Percentiles rank a stretch among this genome's conserved stretches.
Conservation (phyloP, 2,888 invertebrate genomes). For the Cantharis rustica region DNA sequence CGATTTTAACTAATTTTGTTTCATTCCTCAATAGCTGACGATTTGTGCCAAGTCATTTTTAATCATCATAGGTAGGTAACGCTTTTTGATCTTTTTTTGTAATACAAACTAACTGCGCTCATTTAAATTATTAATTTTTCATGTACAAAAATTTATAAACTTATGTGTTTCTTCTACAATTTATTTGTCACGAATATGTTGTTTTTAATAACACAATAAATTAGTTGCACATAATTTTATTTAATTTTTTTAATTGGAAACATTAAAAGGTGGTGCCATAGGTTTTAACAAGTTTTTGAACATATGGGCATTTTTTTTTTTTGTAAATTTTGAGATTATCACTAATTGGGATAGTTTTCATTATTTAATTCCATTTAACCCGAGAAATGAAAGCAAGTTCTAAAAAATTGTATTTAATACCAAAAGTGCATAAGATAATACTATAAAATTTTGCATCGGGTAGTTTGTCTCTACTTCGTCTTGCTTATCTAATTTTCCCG, state of each 20-base stretch:
- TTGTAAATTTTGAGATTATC: too few relatives aligned
- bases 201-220: background rate
- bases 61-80: constrained; percentile 49
- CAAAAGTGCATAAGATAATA: too few relatives aligned
- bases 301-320: too few relatives aligned
- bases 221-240: background rate
- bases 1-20: background rate
- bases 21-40: constrained; percentile 46
- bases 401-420: too few relatives aligned
- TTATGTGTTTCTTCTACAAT: background rate
- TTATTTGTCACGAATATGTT: background rate
- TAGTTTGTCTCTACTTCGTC: too few relatives aligned
- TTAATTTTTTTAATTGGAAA: background rate
- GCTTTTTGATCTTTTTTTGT: background rate
- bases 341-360: too few relatives aligned
- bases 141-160: background rate
- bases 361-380: too few relatives aligned
- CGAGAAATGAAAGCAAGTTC: too few relatives aligned
- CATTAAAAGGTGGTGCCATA: background rate
- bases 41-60: constrained; percentile 53
- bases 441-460: too few relatives aligned
- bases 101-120: background rate
- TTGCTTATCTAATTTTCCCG: too few relatives aligned
- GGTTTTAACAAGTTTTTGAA: background rate
- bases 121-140: background rate